Base-by-base conservation (phyloP, 2,888 invertebrate genomes). In the Drosophila nr. fundita region DNA sequence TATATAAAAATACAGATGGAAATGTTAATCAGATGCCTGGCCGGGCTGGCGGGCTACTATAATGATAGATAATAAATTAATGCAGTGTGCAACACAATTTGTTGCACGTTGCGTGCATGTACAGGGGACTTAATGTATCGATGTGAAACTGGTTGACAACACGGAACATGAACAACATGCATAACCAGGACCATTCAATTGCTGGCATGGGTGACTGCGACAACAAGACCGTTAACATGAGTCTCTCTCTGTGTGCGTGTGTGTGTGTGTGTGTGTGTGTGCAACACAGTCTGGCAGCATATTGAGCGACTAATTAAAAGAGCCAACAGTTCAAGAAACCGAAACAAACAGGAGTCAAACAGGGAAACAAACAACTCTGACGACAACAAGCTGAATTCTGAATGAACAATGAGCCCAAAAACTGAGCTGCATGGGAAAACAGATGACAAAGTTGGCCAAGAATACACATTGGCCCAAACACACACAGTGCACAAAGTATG, bases 1-100 rank as follows among this genome's bases (percentile, higher is more conserved):
- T 29, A 63, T 75, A 63, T 75, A 67, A 38, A 58, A 84, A 78
- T 71, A 73, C 89, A 87, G 67, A 75, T 65, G 69, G 82, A 84
- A 87, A 79, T 71, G 74, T 71, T 85, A 80, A 80, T 71, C 70
- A 64, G 70, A 50, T 50, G 34, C 24, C 21, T 38, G 55, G 50
- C 57, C 49, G 38, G 54, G 38, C 18, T 40, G 50, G 52, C 42
- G 38, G 54, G 38, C 13, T 24, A 54, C 59, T 48, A 70, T 77
- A 79, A 69, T 79, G 73, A 42, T 53, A 69, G 57, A 73, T 87
- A 89, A 85, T 89, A 89, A 87, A 85, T 85, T 87, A 85, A 87
- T 85, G 79, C 77, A 70, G 57, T 78, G 68, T 49, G 62, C 65
- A 68, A 52, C 76, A 81, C 71, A 78, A 83, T 80, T 87, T 82